A percentile compares a stretch with the other conserved stretches of the same genome.
phyloP scores from a whole-genome alignment of 1,140 invertebrate species.

The Gryon sp. region DNA sequence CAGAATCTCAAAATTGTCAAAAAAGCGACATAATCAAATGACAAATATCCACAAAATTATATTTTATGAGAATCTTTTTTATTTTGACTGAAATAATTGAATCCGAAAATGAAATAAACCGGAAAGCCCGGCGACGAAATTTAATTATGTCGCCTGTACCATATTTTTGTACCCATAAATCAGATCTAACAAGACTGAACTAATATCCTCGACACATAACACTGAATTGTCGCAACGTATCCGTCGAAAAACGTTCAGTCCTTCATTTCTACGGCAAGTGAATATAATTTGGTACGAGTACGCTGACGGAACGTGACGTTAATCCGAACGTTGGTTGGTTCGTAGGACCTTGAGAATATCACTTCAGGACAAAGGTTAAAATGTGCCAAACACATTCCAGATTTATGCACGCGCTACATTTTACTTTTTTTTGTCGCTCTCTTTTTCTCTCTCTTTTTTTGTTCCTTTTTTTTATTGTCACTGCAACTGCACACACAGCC shows the following conservation, averaged over 20 bases:
- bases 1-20: too few relatives aligned
- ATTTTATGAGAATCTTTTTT: too few relatives aligned
- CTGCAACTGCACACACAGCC: constrained; percentile 42
- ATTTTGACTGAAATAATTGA: not conserved
- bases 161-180: constrained; percentile 43
- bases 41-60: too few relatives aligned
- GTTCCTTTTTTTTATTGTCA: constrained; percentile 37
- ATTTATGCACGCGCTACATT: constrained; percentile 32
- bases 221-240: constrained; percentile 42
- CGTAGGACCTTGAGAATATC: constrained; percentile 16
- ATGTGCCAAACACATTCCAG: constrained; percentile 53
- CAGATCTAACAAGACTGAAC: constrained; percentile 37
- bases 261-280: constrained; percentile 1
- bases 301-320: constrained; percentile 47
- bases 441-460: constrained; percentile 15
- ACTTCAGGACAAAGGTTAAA: constrained; percentile 53
- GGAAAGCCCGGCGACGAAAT: constrained; percentile 11
- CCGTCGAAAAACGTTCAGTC: not conserved
- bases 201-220: constrained; percentile 26
- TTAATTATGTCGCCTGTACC: constrained; percentile 16
- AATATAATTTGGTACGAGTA: constrained; percentile 29
- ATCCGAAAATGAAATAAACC: constrained; percentile 3
- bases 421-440: constrained; percentile 7
- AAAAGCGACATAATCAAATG: too few relatives aligned
- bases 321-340: constrained; percentile 19